phyloP scores from a whole-genome alignment of 53 echinoderm and acorn worm species.

The Mesocentrotus franciscanus region DNA sequence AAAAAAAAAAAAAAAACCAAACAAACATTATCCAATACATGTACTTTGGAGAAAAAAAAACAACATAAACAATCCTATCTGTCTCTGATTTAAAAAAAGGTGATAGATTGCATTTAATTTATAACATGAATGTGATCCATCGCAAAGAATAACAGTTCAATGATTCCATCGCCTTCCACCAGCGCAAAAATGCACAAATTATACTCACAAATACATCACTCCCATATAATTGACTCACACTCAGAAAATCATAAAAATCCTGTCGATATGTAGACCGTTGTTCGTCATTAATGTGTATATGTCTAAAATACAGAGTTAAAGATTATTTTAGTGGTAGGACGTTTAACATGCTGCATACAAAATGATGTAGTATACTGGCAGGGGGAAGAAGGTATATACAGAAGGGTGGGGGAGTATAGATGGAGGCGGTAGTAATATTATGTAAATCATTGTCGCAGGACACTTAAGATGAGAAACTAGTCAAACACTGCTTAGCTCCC shows the following conservation, averaged over 20 bases:
- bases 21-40: too few species aligned
- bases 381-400: not conserved
- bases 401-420: not conserved
- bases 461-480: not conserved
- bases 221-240: not conserved
- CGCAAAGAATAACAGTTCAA: not conserved
- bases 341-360: not conserved
- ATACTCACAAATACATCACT: not conserved
- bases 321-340: not conserved
- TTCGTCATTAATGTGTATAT: not conserved
- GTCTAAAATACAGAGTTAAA: not conserved
- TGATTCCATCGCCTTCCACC: not conserved
- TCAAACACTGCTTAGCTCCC: slow-evolving; percentile 1
- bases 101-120: not conserved
- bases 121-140: not conserved
- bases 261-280: not conserved
- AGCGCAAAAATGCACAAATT: not conserved
- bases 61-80: too few species aligned
- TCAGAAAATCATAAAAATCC: not conserved
- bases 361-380: not conserved
- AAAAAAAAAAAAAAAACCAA: not conserved
- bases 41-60: too few species aligned
- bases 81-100: not conserved
- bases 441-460: not conserved
- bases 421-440: not conserved